Conservation (phyloP, 2,888 invertebrate genomes). For the Dioctria rufipes region DNA sequence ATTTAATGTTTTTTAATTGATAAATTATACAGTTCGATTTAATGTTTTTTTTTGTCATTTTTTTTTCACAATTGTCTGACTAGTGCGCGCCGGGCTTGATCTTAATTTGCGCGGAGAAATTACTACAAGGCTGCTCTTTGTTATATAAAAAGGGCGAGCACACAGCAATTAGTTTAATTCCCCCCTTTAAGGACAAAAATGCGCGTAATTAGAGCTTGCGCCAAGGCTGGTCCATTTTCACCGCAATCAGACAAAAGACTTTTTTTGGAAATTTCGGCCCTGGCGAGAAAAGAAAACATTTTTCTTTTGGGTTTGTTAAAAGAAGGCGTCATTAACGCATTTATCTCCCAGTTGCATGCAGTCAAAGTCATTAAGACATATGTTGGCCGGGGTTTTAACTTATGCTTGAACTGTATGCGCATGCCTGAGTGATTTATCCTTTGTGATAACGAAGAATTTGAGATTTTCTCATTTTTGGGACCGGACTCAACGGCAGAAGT, state of each 20-base stretch:
- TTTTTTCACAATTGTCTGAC: conserved; percentile 28
- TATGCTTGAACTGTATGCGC: not conserved
- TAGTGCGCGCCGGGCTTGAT: conserved; percentile 17
- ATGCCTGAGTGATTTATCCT: conserved; percentile 47
- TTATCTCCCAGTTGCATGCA: conserved; percentile 36
- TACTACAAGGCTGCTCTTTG: conserved; percentile 12
- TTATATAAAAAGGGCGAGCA: conserved; percentile 51
- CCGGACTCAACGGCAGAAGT: not conserved
- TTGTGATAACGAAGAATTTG: conserved; percentile 43
- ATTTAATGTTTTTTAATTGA: conserved; percentile 47
- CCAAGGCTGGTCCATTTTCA: conserved; percentile 48
- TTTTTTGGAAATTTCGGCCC: conserved; percentile 16
- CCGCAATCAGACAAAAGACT: conserved; percentile 27
- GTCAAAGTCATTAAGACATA: conserved; percentile 15
- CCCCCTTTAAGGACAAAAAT: conserved; percentile 38
- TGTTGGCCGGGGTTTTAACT: not conserved
- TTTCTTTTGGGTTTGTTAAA: conserved; percentile 34
- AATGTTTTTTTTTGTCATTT: not conserved
- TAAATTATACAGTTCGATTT: conserved; percentile 46
- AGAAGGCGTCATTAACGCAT: conserved; percentile 48
- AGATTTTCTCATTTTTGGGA: conserved; percentile 34
- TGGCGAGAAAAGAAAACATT: conserved; percentile 32
- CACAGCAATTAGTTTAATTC: conserved; percentile 38
- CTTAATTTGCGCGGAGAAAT: conserved; percentile 36
- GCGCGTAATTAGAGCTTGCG: conserved; percentile 43